Base-by-base conservation (phyloP, 2,797 vertebrate species). In the Thunnus albacares region DNA sequence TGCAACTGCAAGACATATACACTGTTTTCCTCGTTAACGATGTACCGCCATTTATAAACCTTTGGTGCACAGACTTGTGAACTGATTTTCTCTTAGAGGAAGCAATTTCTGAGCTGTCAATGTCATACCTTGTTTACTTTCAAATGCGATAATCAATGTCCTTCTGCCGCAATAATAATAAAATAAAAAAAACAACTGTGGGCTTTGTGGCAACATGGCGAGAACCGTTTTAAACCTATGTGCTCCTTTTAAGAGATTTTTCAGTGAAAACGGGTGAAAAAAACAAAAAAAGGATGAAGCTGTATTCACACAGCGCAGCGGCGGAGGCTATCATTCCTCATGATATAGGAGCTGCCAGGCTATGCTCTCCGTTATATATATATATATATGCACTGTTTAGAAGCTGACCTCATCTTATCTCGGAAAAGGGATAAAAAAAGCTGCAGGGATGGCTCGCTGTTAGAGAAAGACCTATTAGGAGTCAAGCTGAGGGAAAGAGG, bases 391-490 rank as follows among this genome's bases (percentile, higher is more conserved):
- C n/a, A 73, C 63, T 63, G 63, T 85, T 87, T 79, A 79, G 66
- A 79, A 59, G 80, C 65, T 81, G 85, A 87, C 81, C 78, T 83
- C 53, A 45, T 80, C 73, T 85, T 61, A 83, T 89, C 80, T 89
- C 33, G 24, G 14, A 17, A 17, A 73, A 55, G 71, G 64, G 65
- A 76, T 85, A 87, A 90, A 92, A 92, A 38, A 87, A 89, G 81
- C 85, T 82, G 71, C 75, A 82, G 73, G 84, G 71, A 77, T 3
- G 38, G 83, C 8, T 86, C 45, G 11, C 73, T 70, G 58, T 43
- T 82, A 70, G 78, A 76, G 75, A 62, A 65, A 82, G 69, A 82
- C 84, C 87, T 89, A 89, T 90, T 88, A 90, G 80, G 84, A 87
- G 43, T 68, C 77, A 66, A 73, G 72, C 74, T 66, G 77, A 80